phyloP scores from a whole-genome alignment of 2,888 invertebrate species.

The Stomorhina lunata region DNA sequence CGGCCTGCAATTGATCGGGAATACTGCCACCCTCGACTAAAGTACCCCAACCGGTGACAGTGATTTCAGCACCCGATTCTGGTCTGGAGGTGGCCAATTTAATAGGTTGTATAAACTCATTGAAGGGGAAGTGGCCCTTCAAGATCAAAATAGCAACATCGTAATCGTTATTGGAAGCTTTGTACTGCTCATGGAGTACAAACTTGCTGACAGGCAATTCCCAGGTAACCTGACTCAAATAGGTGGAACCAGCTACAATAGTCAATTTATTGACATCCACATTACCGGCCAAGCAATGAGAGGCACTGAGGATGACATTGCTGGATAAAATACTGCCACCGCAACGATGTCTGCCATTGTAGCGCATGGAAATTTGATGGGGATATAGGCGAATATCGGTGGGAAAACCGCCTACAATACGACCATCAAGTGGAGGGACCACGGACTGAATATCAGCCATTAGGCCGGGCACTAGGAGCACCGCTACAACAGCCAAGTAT shows the following conservation, averaged over 20 bases:
- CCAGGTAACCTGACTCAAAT: slow-evolving; percentile 57
- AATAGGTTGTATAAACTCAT: slow-evolving; percentile 82
- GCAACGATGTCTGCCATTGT: slow-evolving; percentile 70
- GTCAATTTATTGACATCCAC: slow-evolving; percentile 61
- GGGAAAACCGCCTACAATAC: slow-evolving; percentile 72
- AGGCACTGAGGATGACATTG: slow-evolving; percentile 71
- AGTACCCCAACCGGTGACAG: slow-evolving; percentile 75
- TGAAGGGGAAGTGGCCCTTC: slow-evolving; percentile 79
- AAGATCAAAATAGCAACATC: slow-evolving; percentile 82
- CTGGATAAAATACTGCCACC: slow-evolving; percentile 71
- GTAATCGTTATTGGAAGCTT: slow-evolving; percentile 80
- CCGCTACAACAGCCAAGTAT: neutral
- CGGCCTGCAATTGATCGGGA: slow-evolving; percentile 71
- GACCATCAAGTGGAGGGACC: slow-evolving; percentile 72
- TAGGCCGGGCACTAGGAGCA: neutral
- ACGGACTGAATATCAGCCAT: slow-evolving; percentile 12
- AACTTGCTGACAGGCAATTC: slow-evolving; percentile 80
- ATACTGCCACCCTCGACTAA: slow-evolving; percentile 64
- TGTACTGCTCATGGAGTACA: slow-evolving; percentile 82
- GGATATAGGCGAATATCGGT: slow-evolving; percentile 70
- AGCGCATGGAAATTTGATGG: slow-evolving; percentile 75
- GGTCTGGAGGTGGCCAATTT: slow-evolving; percentile 81
- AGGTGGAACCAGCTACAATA: slow-evolving; percentile 71
- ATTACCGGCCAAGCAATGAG: slow-evolving; percentile 72
- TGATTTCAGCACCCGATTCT: slow-evolving; percentile 65